Evolutionary conservation across 2,113 vertebrate genomes (phyloP), one percentile per base, ranked within the genome.

Genomic region (Lampris megalopsis): DNA sequence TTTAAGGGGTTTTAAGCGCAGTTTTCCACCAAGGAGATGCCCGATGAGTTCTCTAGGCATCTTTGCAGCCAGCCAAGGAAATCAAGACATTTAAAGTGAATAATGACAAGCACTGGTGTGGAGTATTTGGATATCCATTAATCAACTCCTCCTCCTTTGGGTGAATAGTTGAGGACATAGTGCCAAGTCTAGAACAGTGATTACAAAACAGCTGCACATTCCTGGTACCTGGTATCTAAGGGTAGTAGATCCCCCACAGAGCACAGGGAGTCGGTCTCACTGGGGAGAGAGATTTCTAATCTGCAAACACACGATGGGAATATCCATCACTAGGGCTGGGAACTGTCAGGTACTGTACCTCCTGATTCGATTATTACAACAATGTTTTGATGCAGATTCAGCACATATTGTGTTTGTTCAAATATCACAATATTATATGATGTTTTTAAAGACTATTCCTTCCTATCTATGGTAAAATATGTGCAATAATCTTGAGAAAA

Each of bases 201-300:
- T 92, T 89, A 86, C 86, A 75, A 76, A 92, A 90, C 37, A 1
- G 38, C 36, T 56, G 75, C 67, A 6, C 83, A 91, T 89, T 89
- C 87, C 81, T 87, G 73, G 87, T 91, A 88, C 89, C 92, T 91
- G 88, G 89, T 92, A 92, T 93, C 88, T 82, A 70, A 24, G 71
- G 70, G 70, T 49, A 60, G 62, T 61, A 38, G 88, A 88, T 85
- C 88, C 88, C 90, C 89, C 79, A 75, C 52, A 45, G 90, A 88
- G 87, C 65, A 48, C 0, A 84, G 88, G 86, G 78, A 89, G 90
- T 80, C 64, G 70, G 66, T 74, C 76, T 90, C 78, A 58, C 64
- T 76, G 49, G 52, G 70, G 67, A 60, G 67, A 47, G 66, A 11
- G 10, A 58, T 62, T 72, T 59, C 6, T 75, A 60, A 41, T 53